These are phyloP conservation scores for Aphidoletes aphidimyza DNA, from an alignment of 2,888 invertebrate species.

Conservation along the genomic window DNA sequence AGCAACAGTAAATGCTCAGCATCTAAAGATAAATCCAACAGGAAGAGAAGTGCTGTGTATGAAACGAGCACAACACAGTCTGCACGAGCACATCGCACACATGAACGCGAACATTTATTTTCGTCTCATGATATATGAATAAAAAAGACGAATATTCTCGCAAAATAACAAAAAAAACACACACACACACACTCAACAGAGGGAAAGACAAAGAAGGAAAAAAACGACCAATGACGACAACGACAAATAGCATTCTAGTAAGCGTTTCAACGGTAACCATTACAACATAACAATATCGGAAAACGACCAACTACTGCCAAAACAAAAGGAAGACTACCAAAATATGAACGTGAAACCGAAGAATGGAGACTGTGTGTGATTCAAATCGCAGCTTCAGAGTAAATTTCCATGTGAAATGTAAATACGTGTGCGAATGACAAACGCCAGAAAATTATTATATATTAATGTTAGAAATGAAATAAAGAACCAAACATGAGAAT, in stretches of 20 bases:
- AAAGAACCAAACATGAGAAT: too few species aligned
- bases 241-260: neutral
- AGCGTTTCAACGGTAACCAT: neutral
- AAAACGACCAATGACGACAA: neutral
- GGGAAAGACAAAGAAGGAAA: neutral
- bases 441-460: conserved; percentile 21
- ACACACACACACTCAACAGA: too few species aligned
- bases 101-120: conserved; percentile 36
- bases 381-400: conserved; percentile 23
- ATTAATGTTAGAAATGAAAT: conserved; percentile 1
- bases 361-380: neutral
- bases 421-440: conserved; percentile 42
- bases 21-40: neutral
- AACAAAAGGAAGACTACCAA: neutral
- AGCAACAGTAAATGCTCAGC: neutral
- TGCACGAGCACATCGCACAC: neutral
- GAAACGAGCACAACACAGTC: neutral
- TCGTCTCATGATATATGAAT: conserved; percentile 26
- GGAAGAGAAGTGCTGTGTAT: neutral
- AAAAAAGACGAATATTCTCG: neutral
- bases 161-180: neutral
- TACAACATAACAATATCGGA: neutral
- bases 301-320: neutral
- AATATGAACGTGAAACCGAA: too few species aligned
- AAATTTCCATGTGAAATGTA: conserved; percentile 13